A percentile compares a stretch with the other conserved stretches of the same genome.
phyloP scores from a whole-genome alignment of 2,888 invertebrate species.

The Drosophila neotestacea region DNA sequence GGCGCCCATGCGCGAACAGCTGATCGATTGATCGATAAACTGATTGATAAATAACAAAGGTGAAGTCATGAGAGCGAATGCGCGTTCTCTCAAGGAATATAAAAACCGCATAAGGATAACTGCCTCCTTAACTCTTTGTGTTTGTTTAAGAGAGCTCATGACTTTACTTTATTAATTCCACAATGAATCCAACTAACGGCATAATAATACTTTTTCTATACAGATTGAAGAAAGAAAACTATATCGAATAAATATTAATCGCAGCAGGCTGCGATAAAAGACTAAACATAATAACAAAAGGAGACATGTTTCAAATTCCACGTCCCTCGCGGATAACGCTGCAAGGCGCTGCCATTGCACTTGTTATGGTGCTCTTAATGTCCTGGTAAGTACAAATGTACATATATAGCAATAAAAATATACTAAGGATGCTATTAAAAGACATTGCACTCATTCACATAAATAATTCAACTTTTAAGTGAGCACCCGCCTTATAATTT shows the following conservation, averaged over 20 bases:
- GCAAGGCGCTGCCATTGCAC: constrained; percentile 56
- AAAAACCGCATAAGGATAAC: no score
- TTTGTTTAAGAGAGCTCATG: no score
- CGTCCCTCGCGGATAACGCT: constrained; percentile 63
- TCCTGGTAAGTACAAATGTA: constrained; percentile 68
- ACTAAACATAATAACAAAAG: not conserved
- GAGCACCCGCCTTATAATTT: constrained; percentile 38
- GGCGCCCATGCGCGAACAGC: constrained; percentile 52
- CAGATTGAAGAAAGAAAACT: constrained; percentile 7
- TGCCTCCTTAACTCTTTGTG: no score
- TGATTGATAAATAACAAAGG: constrained; percentile 12
- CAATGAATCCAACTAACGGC: constrained; percentile 6
- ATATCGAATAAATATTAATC: constrained; percentile 3
- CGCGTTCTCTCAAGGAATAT: no score
- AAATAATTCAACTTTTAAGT: constrained; percentile 44
- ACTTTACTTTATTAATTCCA: no score
- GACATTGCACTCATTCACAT: constrained; percentile 20
- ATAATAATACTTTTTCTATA: not conserved
- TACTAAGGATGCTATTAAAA: constrained; percentile 3
- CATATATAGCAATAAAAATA: not conserved
- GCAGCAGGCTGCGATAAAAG: constrained; percentile 23
- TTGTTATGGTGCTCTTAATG: constrained; percentile 66
- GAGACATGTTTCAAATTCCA: constrained; percentile 71
- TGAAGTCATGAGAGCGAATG: no score
- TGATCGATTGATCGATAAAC: constrained; percentile 38